These are phyloP conservation scores for Nemotelus nigrinus DNA, from an alignment of 2,888 invertebrate species.

Conservation along the genomic window DNA sequence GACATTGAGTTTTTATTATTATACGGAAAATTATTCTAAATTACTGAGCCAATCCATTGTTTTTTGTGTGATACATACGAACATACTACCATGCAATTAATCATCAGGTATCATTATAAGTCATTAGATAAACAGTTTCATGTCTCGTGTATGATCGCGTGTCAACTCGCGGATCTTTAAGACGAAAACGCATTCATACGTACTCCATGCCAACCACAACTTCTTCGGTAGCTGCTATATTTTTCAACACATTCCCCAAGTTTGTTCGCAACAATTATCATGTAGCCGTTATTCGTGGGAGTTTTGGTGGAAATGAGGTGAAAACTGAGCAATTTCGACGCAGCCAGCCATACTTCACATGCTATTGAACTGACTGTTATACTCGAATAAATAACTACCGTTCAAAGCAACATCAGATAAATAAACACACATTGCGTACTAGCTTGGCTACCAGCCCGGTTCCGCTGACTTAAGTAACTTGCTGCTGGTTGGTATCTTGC, in stretches of 20 bases:
- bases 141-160: constrained; percentile 31
- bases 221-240: too few relatives aligned
- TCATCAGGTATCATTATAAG: background rate
- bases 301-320: background rate
- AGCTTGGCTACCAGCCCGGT: too few relatives aligned
- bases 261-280: too few relatives aligned
- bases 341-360: background rate
- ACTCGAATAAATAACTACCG: background rate
- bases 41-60: background rate
- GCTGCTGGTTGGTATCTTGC: background rate
- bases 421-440: background rate
- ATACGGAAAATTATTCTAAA: background rate
- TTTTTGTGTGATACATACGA: background rate
- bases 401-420: background rate
- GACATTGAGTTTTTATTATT: too few relatives aligned
- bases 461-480: too few relatives aligned
- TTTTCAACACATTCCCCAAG: too few relatives aligned
- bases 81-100: background rate
- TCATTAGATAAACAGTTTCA: background rate
- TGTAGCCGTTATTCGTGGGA: background rate
- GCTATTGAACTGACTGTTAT: background rate
- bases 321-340: background rate
- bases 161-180: constrained; percentile 26
- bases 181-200: too few relatives aligned
- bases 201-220: too few relatives aligned